Conservation (phyloP, 53 echinoderm and acorn worm genomes). For the Holothuria leucospilota region DNA sequence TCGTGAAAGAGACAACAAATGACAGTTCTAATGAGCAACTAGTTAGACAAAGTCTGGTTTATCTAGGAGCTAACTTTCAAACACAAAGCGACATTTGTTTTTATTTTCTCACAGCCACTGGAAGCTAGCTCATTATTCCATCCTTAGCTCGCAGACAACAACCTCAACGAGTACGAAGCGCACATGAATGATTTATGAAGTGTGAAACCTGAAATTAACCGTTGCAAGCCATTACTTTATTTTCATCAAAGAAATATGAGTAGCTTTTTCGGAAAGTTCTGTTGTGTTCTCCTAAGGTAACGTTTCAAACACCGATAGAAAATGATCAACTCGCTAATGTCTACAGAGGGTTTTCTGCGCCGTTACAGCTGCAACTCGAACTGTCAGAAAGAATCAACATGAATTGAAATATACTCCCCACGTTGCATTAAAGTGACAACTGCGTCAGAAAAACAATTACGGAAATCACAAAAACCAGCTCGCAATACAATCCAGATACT, state of each 20-base stretch:
- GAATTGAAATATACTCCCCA: slow-evolving; percentile 35
- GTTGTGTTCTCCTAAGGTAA: slow-evolving; percentile 14
- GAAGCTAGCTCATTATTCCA: slow-evolving; percentile 24
- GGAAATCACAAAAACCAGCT: slow-evolving; percentile 11
- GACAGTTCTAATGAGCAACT: no score
- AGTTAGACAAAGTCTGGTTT: no score
- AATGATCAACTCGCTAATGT: no score
- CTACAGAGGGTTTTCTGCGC: no score
- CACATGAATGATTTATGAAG: slow-evolving; percentile 31
- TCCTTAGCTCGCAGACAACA: slow-evolving; percentile 13
- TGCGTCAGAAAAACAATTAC: slow-evolving; percentile 47
- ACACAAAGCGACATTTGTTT: no score
- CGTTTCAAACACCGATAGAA: slow-evolving; percentile 2
- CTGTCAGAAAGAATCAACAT: slow-evolving; percentile 18
- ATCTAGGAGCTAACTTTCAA: no score
- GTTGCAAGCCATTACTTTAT: slow-evolving; percentile 41
- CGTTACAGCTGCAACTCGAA: slow-evolving; percentile 11
- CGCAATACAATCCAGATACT: background rate
- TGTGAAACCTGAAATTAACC: slow-evolving; percentile 46
- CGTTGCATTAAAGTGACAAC: slow-evolving; percentile 39
- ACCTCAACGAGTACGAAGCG: background rate
- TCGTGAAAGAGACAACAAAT: no score
- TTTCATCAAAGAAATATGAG: slow-evolving; percentile 40
- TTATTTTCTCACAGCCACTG: background rate
- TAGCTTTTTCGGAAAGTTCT: background rate